Percentiles rank a stretch among this genome's conserved stretches.
phyloP scores from a whole-genome alignment of 2,113 vertebrate genomes.

The Tautogolabrus adspersus region DNA sequence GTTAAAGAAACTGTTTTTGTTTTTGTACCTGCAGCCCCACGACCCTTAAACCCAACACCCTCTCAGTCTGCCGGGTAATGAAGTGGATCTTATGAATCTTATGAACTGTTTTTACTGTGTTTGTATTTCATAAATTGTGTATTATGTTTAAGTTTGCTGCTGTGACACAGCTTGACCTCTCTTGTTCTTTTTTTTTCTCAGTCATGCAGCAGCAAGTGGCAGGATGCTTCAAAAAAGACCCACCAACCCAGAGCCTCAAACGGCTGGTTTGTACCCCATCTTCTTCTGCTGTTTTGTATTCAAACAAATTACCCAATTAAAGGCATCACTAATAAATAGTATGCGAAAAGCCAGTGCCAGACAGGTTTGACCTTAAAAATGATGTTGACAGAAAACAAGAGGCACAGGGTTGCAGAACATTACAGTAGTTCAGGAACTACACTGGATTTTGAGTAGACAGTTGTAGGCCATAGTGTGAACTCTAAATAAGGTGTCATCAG shows the following conservation, averaged over 20 bases:
- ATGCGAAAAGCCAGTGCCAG: background rate
- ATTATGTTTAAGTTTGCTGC: background rate
- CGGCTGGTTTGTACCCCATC: slow-evolving; percentile 44
- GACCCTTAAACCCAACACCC: slow-evolving; percentile 53
- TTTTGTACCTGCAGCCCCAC: slow-evolving; percentile 46
- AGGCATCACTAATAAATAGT: background rate
- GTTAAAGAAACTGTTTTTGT: background rate
- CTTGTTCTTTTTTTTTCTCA: slow-evolving; percentile 12
- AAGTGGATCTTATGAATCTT: background rate
- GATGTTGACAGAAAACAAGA: background rate
- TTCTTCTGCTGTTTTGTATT: slow-evolving; percentile 1
- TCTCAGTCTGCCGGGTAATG: slow-evolving; percentile 63
- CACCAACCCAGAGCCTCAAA: slow-evolving; percentile 47
- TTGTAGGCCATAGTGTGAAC: slow-evolving; percentile 17
- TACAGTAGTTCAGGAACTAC: slow-evolving; percentile 22
- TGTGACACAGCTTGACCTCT: background rate
- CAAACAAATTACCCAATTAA: background rate
- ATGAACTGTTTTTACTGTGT: background rate
- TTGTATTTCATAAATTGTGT: background rate
- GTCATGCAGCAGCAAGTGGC: slow-evolving; percentile 43
- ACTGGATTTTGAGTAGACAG: background rate
- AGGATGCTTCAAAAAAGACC: slow-evolving; percentile 28
- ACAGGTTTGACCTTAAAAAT: background rate
- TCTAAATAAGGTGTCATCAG: background rate
- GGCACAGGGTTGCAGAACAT: background rate